Percentiles rank a stretch among this genome's conserved stretches.
Conservation (phyloP, 2,113 vertebrate species). For the Odobenus rosmarus region DNA sequence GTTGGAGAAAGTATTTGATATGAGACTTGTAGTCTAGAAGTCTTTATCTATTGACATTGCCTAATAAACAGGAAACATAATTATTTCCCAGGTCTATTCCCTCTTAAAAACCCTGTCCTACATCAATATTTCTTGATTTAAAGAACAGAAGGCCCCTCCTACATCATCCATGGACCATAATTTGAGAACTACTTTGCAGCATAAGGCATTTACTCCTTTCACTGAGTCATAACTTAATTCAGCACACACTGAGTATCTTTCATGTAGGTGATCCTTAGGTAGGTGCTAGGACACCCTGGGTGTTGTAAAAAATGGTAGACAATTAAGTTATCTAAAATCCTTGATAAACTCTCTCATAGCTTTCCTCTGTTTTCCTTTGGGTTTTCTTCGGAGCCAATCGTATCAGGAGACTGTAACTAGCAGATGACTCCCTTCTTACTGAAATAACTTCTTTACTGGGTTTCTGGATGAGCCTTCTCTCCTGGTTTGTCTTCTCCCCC, state of each 20-base stretch:
- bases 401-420: background rate
- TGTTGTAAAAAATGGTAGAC: background rate
- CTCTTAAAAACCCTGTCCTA: background rate
- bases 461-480: background rate
- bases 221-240: background rate
- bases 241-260: background rate
- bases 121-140: background rate
- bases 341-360: background rate
- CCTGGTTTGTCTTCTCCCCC: background rate
- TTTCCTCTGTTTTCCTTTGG: background rate
- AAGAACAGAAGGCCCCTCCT: background rate
- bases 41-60: background rate
- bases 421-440: background rate
- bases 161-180: background rate
- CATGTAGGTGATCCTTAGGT: background rate
- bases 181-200: background rate
- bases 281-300: background rate
- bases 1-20: background rate
- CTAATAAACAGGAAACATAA: background rate
- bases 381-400: background rate
- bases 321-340: background rate
- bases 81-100: background rate
- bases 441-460: background rate
- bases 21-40: background rate
- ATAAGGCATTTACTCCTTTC: conserved; percentile 1